Evolutionary conservation across 2,888 invertebrate species (phyloP).

Genomic region (Craniophora ligustri): DNA sequence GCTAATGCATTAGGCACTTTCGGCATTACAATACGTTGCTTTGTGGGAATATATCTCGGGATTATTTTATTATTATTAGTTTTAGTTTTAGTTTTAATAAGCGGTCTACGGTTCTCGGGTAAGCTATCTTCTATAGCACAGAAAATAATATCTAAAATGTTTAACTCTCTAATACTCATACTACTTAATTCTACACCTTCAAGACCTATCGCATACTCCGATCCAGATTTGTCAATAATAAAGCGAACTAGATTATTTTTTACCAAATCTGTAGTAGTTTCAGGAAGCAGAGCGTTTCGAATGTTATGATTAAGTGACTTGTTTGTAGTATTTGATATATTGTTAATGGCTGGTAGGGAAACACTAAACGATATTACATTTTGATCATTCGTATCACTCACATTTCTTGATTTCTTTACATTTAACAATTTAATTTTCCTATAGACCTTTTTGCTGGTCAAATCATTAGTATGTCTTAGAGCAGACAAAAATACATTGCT

Average conservation of each 20-base stretch:
- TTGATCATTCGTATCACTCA: neutral
- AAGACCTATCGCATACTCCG: neutral
- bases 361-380: slow-evolving; percentile 17
- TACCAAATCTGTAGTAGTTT: neutral
- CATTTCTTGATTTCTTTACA: neutral
- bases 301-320: neutral
- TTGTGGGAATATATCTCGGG: neutral
- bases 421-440: slow-evolving; percentile 12
- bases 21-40: no score
- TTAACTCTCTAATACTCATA: slow-evolving; percentile 11
- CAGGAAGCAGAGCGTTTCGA: neutral
- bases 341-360: slow-evolving; percentile 12
- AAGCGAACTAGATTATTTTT: slow-evolving; percentile 3
- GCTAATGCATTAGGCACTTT: no score
- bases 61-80: neutral
- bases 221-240: neutral
- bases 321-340: neutral
- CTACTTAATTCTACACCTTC: slow-evolving; percentile 10
- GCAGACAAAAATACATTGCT: neutral
- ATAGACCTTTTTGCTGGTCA: slow-evolving; percentile 10
- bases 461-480: slow-evolving; percentile 32
- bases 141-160: slow-evolving; percentile 24
- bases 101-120: neutral
- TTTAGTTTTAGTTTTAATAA: neutral
- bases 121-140: neutral